Percentiles rank a stretch among this genome's conserved stretches.
Conservation (phyloP, 2,888 invertebrate species). For the Drosophila differens region DNA sequence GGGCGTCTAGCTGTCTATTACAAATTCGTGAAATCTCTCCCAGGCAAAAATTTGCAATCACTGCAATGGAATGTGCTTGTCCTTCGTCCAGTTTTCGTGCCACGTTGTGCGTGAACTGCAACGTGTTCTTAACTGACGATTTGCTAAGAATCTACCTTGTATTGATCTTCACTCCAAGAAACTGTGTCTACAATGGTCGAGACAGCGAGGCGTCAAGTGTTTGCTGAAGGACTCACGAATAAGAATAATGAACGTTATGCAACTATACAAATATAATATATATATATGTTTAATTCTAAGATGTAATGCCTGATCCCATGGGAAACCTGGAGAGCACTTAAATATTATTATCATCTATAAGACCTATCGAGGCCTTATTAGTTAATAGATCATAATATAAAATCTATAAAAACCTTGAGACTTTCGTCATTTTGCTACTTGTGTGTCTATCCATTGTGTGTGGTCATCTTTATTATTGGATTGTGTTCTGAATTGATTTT, state of each 20-base stretch:
- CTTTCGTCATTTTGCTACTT: slow-evolving; percentile 33
- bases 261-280: background rate
- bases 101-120: slow-evolving; percentile 32
- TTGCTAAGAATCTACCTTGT: slow-evolving; percentile 14
- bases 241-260: background rate
- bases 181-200: slow-evolving; percentile 21
- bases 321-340: slow-evolving; percentile 6
- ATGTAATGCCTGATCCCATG: background rate
- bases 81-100: slow-evolving; percentile 42
- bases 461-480: slow-evolving; percentile 40
- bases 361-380: slow-evolving; percentile 50
- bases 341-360: slow-evolving; percentile 13
- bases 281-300: background rate
- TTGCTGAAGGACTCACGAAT: background rate
- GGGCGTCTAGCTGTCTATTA: slow-evolving; percentile 69
- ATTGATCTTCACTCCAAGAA: background rate
- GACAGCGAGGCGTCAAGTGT: slow-evolving; percentile 62
- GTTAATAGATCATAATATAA: slow-evolving; percentile 72
- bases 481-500: slow-evolving; percentile 48
- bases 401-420: slow-evolving; percentile 56
- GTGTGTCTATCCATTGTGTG: slow-evolving; percentile 46
- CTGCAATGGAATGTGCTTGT: slow-evolving; percentile 36
- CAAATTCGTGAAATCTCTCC: slow-evolving; percentile 17
- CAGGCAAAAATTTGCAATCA: slow-evolving; percentile 37
- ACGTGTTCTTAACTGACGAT: background rate